Evolutionary conservation across 2,797 vertebrate species (phyloP).

Genomic region (Hydrolagus colliei): DNA sequence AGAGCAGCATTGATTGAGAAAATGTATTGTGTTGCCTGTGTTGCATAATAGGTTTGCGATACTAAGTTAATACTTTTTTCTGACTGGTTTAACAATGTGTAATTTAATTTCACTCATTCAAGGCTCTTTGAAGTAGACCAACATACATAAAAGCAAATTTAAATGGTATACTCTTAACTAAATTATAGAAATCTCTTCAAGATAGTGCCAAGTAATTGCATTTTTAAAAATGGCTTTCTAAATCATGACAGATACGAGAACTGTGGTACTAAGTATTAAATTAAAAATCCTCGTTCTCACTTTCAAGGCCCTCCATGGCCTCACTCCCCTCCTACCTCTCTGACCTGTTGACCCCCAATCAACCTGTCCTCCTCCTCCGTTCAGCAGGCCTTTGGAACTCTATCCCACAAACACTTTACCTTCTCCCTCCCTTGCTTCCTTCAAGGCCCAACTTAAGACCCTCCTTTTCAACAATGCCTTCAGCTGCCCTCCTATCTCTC

Average conservation of each 20-base stretch:
- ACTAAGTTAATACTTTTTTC: not conserved
- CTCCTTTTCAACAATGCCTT: too few species aligned
- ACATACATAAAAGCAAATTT: conserved; percentile 27
- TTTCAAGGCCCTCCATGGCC: too few species aligned
- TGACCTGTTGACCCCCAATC: too few species aligned
- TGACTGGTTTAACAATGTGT: not conserved
- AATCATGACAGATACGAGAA: conserved; percentile 26
- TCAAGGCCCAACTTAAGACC: too few species aligned
- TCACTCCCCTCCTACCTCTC: too few species aligned
- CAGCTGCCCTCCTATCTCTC: too few species aligned
- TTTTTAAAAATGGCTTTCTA: conserved; percentile 35
- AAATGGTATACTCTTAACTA: not conserved
- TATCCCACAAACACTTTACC: too few species aligned
- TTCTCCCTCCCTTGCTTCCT: too few species aligned
- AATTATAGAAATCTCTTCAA: conserved; percentile 33
- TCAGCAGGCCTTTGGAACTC: too few species aligned
- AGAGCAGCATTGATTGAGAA: not conserved
- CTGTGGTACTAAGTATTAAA: conserved; percentile 3
- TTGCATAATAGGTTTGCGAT: not conserved
- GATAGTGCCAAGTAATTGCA: conserved; percentile 31
- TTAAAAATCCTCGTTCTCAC: too few species aligned
- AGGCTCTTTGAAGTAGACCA: not conserved
- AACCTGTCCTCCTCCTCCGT: too few species aligned
- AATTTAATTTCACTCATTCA: not conserved
- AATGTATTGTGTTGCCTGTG: not conserved